Evolutionary conservation across 2,888 invertebrate species (phyloP).

Genomic region (Phragmatobia fuliginosa): DNA sequence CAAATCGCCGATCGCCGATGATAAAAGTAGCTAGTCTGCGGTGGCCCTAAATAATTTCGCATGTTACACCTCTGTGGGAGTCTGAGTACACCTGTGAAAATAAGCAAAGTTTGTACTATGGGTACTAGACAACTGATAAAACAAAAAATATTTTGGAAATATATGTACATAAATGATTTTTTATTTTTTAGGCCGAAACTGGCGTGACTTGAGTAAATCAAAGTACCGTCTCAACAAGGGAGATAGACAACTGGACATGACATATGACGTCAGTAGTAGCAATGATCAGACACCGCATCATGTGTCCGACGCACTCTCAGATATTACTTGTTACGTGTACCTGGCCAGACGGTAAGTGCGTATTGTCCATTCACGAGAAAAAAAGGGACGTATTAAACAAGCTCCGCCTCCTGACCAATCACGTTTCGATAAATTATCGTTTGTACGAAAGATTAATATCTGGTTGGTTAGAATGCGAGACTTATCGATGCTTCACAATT

Average conservation of each 20-base stretch:
- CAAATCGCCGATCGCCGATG: too few species aligned
- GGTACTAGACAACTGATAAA: too few species aligned
- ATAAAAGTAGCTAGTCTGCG: too few species aligned
- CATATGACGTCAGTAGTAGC: constrained; percentile 89
- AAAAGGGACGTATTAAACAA: background rate
- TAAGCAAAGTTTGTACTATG: too few species aligned
- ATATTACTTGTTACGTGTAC: constrained; percentile 99
- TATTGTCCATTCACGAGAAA: background rate
- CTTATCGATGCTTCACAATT: too few species aligned
- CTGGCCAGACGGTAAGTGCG: constrained; percentile 90
- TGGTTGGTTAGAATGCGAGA: too few species aligned
- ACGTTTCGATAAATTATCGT: background rate
- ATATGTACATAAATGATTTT: background rate
- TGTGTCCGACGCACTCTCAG: constrained; percentile 97
- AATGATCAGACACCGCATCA: constrained; percentile 93
- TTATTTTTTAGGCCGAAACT: constrained; percentile 86
- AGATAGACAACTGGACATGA: constrained; percentile 97
- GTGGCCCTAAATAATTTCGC: background rate
- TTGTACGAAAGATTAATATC: background rate
- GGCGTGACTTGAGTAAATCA: constrained; percentile 96
- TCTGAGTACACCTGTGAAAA: too few species aligned
- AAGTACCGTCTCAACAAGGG: constrained; percentile 99
- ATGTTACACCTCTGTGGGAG: background rate
- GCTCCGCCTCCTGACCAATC: background rate
- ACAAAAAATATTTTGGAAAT: too few species aligned